phyloP scores from a whole-genome alignment of 2,113 vertebrate genomes.

The Thryonomys swinderianus region DNA sequence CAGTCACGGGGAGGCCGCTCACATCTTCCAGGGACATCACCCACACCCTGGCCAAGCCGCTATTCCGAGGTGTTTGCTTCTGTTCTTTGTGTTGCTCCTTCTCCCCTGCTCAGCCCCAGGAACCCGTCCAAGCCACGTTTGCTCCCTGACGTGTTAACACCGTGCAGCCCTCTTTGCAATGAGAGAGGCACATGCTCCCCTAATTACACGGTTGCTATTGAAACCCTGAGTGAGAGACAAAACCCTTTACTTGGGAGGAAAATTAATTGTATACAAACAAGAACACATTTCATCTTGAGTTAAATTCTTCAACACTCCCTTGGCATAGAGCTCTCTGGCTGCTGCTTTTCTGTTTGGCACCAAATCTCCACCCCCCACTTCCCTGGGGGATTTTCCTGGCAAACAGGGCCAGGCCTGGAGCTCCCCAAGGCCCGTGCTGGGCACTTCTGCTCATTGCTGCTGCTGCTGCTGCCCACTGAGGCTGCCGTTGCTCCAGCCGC shows the following conservation, averaged over 20 bases:
- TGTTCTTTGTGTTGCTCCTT: not conserved
- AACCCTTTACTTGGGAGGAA: constrained; percentile 58
- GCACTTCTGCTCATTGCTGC: not conserved
- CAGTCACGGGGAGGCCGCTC: not conserved
- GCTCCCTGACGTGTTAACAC: constrained; percentile 9
- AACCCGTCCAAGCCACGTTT: constrained; percentile 44
- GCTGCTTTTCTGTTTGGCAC: constrained; percentile 1
- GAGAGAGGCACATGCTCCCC: not conserved
- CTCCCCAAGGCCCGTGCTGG: constrained; percentile 13
- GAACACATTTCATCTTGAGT: constrained; percentile 55
- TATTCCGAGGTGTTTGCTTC: constrained; percentile 19
- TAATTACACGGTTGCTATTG: not conserved
- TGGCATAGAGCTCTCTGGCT: not conserved
- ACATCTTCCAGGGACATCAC: not conserved
- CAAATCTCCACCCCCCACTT: not conserved
- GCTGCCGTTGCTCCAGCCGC: not conserved
- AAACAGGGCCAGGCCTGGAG: constrained; percentile 42
- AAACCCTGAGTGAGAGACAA: constrained; percentile 49
- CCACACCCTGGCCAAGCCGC: not conserved
- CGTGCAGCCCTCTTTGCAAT: not conserved
- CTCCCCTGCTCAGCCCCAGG: constrained; percentile 21
- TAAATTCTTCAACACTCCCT: constrained; percentile 3
- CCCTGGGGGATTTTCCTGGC: constrained; percentile 46
- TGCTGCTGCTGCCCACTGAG: not conserved
- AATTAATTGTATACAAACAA: constrained; percentile 64